Evolutionary conservation across 1,140 invertebrate species (phyloP), one percentile per base, ranked within the genome.

Genomic region (Odontomachus brunneus): DNA sequence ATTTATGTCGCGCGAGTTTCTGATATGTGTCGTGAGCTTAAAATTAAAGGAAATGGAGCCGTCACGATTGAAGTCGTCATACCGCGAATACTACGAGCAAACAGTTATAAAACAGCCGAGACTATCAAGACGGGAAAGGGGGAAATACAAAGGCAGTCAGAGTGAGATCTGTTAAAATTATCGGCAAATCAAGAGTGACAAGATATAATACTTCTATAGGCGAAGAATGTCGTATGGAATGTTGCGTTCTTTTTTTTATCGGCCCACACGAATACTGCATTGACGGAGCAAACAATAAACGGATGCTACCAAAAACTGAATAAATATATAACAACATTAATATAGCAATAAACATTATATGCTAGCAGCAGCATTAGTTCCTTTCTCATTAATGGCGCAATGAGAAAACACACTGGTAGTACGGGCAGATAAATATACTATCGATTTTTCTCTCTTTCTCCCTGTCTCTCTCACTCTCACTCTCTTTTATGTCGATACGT

Each of bases 261-360:
- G 67, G 44, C 48, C 38, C 44, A 57, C 51, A 26, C 51, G 76
- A 89, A 89, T 89, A 89, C 76, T 89, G 82, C 48, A 57, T 81
- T 60, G 57, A 72, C 26, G 60, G 74, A 82, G 72, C 38, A 66
- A 83, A 84, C 71, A 55, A 85, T 75, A 83, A 75, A 26, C 19
- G 62, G 83, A 85, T 86, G 76, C 53, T 83, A 71, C 76, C 73
- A 83, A 57, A 75, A 86, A 82, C 82, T 78, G 66, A 90, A 90
- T 90, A 89, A 89, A 90, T 91, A 83, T 66, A 74, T 74, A 82
- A 90, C 67, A 88, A 89, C 84, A 62, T 88, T 84, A 84, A 66
- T 44, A 75, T 26, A 60, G 22, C 57, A 74, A 60, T 76, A 73
- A 82, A 73, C 44, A 33, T 82, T 65, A 88, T 82, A 76, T 84